Evolutionary conservation across 37 sponge, comb jelly and placozoan genomes (phyloP), one percentile per base, ranked within the genome.

Genomic region (Oopsacas minuta): DNA sequence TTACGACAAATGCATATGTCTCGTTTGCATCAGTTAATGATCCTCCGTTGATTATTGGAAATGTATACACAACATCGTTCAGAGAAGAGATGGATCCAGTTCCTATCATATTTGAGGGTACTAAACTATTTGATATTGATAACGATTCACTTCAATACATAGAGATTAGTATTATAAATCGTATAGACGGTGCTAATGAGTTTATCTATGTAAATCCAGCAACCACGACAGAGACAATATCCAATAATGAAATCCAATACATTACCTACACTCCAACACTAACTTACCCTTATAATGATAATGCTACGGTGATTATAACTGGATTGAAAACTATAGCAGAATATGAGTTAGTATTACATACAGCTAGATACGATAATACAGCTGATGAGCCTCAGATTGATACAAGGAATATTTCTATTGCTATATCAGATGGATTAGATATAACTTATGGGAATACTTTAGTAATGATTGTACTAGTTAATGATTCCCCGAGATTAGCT

Each of bases 401-500:
- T 0, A 81, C 88, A 17, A 52, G 95, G 23, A 22, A 37, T 0
- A 32, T 95, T 0, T 42, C 53, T 36, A 81, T 95, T 25, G 82
- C 87, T n/a, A 49, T 90, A 15, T 89, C 82, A 52, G 95, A 95
- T 82, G 91, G 91, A 0, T 37, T 83, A 15, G 39, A 28, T n/a
- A 87, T 88, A 69, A 28, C 81, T 1, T 87, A 90, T 0, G 88
- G 87, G n/a, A 83, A 85, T 82, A 39, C 83, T 7, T 37, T 23
- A 22, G 85, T 95, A 1, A 38, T 83, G 36, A 88, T 95, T 23
- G 85, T 84, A 38, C 91, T 93, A n/a, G 86, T 95, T 15, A 95
- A 95, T 81, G 95, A 95, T 49, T 92, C 95, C 0, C 95, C 95
- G 23, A 88, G 39, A 75, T 91, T 95, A 36, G 81, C 89, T 34